Evolutionary conservation across 2,113 vertebrate genomes (phyloP).

Genomic region (Oplegnathus fasciatus): DNA sequence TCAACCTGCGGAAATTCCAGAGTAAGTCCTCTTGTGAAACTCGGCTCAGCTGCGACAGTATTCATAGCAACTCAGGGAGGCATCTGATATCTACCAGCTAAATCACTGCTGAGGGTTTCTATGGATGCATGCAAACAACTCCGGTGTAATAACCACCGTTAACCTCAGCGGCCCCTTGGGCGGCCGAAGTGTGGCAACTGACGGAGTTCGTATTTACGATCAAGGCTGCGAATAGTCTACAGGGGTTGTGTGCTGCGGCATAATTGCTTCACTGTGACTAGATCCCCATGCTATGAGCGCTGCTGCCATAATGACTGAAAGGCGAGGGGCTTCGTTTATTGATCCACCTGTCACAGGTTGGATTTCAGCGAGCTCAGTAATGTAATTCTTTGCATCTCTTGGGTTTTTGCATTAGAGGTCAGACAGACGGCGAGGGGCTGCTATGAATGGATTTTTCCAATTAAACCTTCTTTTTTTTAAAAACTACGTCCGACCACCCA

Average conservation of each 20-base stretch:
- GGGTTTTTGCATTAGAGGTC: conserved; percentile 36
- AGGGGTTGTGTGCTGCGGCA: conserved; percentile 17
- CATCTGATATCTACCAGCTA: conserved; percentile 56
- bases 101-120: conserved; percentile 51
- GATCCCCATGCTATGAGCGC: conserved; percentile 56
- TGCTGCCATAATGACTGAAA: conserved; percentile 51
- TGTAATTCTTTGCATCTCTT: conserved; percentile 44
- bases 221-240: conserved; percentile 35
- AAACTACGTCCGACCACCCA: not conserved
- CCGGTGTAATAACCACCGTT: conserved; percentile 55
- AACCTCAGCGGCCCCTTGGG: conserved; percentile 41
- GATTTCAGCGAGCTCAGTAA: conserved; percentile 45
- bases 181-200: conserved; percentile 31
- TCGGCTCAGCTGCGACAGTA: not conserved
- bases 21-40: conserved; percentile 87
- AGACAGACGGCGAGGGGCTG: not conserved
- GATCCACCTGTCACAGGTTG: conserved; percentile 63
- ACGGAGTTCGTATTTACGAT: conserved; percentile 40
- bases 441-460: conserved; percentile 52
- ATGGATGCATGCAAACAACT: conserved; percentile 58
- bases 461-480: conserved; percentile 43
- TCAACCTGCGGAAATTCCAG: conserved; percentile 97
- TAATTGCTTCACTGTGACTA: conserved; percentile 65
- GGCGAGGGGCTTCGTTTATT: conserved; percentile 53
- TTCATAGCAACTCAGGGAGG: conserved; percentile 43